A percentile compares a stretch with the other conserved stretches of the same genome.
phyloP scores from a whole-genome alignment of 2,797 vertebrate species.

The Astyanax mexicanus region DNA sequence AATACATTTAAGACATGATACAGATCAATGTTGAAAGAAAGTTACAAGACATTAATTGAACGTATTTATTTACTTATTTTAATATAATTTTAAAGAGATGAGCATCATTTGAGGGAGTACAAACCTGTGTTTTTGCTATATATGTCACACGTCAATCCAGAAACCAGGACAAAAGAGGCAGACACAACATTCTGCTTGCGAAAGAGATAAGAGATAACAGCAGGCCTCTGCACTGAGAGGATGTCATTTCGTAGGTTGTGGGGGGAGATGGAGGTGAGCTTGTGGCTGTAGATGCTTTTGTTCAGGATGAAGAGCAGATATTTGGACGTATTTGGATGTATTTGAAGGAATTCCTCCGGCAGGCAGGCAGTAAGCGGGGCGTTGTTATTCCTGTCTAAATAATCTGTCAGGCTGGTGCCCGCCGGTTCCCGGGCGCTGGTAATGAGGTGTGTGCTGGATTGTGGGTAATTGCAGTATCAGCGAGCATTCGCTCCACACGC shows the following conservation, averaged over 20 bases:
- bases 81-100: too few relatives aligned
- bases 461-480: conserved; percentile 56
- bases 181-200: conserved; percentile 48
- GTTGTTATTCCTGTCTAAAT: conserved; percentile 48
- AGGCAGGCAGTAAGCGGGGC: too few relatives aligned
- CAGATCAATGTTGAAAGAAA: too few relatives aligned
- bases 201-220: conserved; percentile 36
- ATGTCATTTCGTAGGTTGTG: conserved; percentile 48
- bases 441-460: conserved; percentile 57
- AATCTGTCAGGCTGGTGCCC: conserved; percentile 52
- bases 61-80: too few relatives aligned
- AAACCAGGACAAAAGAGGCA: conserved; percentile 46
- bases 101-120: conserved; percentile 9
- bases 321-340: conserved; percentile 24
- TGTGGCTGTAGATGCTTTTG: conserved; percentile 22
- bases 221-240: conserved; percentile 23
- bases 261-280: conserved; percentile 20
- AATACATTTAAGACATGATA: too few relatives aligned
- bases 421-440: conserved; percentile 53
- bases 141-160: conserved; percentile 31
- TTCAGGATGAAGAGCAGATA: conserved; percentile 9
- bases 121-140: conserved; percentile 18
- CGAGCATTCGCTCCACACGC: conserved; percentile 58
- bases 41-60: too few relatives aligned
- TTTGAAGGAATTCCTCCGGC: too few relatives aligned